Evolutionary conservation across 30 jellyfish, hydroid and myxozoan genomes (phyloP).

Genomic region (Phacellophora camtschatica): DNA sequence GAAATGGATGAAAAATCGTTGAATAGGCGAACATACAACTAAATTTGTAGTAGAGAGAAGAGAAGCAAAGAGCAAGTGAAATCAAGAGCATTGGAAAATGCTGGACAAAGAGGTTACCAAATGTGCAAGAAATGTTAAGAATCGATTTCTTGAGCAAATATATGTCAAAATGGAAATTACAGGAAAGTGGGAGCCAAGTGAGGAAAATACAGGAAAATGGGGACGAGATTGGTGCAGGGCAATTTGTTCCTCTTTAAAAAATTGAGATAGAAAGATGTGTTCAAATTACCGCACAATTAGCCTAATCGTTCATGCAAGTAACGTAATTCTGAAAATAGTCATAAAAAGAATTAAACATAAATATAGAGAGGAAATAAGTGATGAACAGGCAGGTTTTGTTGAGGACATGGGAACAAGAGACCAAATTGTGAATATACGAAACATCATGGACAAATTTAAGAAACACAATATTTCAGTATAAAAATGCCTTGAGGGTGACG

Average conservation of each 20-base stretch:
- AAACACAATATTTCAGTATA: background rate
- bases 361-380: background rate
- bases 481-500: background rate
- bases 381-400: background rate
- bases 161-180: background rate
- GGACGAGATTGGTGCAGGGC: background rate
- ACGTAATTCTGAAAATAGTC: background rate
- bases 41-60: background rate
- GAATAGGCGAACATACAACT: slow-evolving; percentile 8
- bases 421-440: background rate
- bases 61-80: background rate
- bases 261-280: background rate
- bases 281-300: background rate
- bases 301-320: background rate
- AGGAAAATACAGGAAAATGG: slow-evolving; percentile 20
- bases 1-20: background rate
- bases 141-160: background rate
- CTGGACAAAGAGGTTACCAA: background rate
- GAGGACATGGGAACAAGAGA: background rate
- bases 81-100: background rate
- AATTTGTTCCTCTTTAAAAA: slow-evolving; percentile 3
- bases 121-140: background rate
- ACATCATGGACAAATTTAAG: background rate
- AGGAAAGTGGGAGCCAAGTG: background rate
- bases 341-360: background rate